phyloP scores from a whole-genome alignment of 2,797 vertebrate genomes.

The Otolemur crassicaudatus region DNA sequence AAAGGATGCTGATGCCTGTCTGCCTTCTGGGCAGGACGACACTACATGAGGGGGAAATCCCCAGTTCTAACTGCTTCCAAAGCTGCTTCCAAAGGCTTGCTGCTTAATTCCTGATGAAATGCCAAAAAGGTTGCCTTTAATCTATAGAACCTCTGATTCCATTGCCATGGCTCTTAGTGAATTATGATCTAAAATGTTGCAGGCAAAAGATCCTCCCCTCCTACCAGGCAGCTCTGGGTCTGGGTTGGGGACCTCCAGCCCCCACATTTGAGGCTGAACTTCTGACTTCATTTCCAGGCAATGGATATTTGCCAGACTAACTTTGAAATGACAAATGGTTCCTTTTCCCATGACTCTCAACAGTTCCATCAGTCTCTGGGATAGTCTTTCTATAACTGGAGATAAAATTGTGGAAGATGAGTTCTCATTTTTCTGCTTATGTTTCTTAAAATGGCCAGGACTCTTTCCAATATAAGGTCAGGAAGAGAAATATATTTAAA shows the following conservation, averaged over 20 bases:
- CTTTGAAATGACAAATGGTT: neutral
- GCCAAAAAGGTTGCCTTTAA: neutral
- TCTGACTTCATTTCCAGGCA: neutral
- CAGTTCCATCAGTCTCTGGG: neutral
- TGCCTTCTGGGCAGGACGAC: neutral
- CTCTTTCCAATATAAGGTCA: neutral
- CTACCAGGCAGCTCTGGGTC: rapidly evolving
- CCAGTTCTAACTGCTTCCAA: constrained; percentile 45
- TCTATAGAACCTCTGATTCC: neutral
- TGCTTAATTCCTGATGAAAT: constrained; percentile 65
- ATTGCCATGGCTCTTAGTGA: neutral
- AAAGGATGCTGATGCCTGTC: neutral
- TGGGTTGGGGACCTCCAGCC: neutral
- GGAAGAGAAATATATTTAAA: neutral
- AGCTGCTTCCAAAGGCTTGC: neutral
- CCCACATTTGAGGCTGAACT: neutral
- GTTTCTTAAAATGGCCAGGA: neutral
- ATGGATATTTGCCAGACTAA: neutral
- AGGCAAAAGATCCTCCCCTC: neutral
- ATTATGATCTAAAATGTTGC: constrained; percentile 16
- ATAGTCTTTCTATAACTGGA: neutral
- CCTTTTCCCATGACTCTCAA: neutral
- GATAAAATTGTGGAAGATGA: neutral
- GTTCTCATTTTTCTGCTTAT: neutral
- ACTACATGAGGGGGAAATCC: constrained; percentile 41